phyloP scores from a whole-genome alignment of 1,140 invertebrate genomes.

The Trypoxylus dichotomus region DNA sequence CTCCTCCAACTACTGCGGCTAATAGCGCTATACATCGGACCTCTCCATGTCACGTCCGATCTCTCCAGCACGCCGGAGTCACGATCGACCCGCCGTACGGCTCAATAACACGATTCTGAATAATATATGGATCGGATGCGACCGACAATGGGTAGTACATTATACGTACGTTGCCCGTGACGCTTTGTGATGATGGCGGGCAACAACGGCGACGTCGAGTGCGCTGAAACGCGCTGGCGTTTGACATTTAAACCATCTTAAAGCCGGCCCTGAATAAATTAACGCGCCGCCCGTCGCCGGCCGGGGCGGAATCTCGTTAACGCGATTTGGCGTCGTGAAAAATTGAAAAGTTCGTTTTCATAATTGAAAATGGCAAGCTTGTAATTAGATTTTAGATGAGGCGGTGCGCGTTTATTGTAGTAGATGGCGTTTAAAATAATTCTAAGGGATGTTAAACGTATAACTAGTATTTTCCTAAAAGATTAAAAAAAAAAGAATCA shows the following conservation, averaged over 20 bases:
- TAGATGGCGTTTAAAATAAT: no score
- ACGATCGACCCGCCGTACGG: neutral
- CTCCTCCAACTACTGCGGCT: no score
- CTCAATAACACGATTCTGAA: neutral
- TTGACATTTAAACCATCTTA: neutral
- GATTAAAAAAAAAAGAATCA: no score
- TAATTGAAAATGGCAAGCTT: neutral
- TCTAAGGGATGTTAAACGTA: no score
- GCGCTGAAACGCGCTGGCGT: neutral
- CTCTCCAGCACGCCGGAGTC: no score
- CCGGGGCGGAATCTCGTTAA: neutral
- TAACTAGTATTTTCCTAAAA: no score
- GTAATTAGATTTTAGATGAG: neutral
- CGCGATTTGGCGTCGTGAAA: neutral
- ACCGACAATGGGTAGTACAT: neutral
- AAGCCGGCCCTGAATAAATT: conserved; percentile 2
- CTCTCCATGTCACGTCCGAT: no score
- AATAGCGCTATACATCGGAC: no score
- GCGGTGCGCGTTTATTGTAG: no score
- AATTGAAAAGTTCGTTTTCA: neutral
- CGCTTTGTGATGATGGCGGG: neutral
- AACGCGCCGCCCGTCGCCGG: neutral
- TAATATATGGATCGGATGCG: neutral
- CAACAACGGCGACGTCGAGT: neutral
- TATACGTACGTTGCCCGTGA: neutral